Conservation (phyloP, 2,888 invertebrate species). For the Scaptomyza parva region DNA sequence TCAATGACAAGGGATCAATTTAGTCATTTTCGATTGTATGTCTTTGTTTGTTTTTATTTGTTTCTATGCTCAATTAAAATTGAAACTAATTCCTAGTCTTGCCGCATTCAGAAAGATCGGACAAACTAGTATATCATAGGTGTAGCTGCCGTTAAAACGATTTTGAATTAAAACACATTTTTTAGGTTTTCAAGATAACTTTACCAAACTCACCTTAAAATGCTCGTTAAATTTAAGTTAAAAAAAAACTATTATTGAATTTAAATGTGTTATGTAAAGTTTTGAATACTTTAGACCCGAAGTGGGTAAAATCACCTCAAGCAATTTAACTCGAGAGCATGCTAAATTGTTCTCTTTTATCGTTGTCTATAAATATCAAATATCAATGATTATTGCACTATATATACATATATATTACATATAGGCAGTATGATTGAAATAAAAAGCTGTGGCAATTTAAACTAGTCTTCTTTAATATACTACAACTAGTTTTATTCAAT, state of each 20-base stretch:
- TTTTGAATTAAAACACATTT: neutral
- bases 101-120: conserved; percentile 1
- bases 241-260: neutral
- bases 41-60: no score
- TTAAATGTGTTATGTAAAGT: neutral
- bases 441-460: conserved; percentile 6
- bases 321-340: neutral
- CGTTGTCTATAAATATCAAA: conserved; percentile 12
- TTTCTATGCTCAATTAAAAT: neutral
- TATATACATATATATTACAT: neutral
- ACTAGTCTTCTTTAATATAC: conserved; percentile 1
- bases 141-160: neutral
- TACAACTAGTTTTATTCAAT: neutral
- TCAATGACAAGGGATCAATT: neutral
- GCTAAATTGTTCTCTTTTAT: neutral
- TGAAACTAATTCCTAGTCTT: neutral
- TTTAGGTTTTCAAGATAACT: neutral
- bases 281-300: neutral
- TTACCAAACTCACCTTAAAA: conserved; percentile 5
- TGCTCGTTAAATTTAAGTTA: conserved; percentile 8
- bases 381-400: conserved; percentile 2
- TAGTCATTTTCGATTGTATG: neutral
- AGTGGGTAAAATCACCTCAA: neutral
- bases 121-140: conserved; percentile 1
- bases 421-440: conserved; percentile 3